phyloP scores from a whole-genome alignment of 2,113 vertebrate species.

The Apistogramma diplotaenia region DNA sequence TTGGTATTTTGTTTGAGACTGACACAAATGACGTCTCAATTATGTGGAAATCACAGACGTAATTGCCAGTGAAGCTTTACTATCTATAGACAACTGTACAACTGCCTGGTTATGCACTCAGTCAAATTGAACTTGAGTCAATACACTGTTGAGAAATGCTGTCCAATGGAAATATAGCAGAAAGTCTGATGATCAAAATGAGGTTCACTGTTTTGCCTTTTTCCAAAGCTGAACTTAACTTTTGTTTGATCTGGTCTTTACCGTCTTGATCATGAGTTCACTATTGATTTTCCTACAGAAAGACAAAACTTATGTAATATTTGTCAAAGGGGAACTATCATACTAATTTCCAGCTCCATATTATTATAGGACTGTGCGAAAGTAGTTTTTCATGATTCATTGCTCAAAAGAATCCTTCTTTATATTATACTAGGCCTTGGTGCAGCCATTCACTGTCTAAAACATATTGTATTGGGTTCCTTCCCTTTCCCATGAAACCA shows the following conservation, averaged over 20 bases:
- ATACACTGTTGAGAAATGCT: constrained; percentile 18
- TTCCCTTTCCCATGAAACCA: too few relatives aligned
- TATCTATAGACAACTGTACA: constrained; percentile 47
- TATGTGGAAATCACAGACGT: constrained; percentile 40
- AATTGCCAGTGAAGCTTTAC: constrained; percentile 36
- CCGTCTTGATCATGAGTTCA: neutral
- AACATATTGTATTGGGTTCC: neutral
- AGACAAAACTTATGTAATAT: neutral
- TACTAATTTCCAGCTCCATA: neutral
- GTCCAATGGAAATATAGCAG: constrained; percentile 29
- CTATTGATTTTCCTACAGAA: constrained; percentile 25
- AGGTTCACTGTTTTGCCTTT: neutral
- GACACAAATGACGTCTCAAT: constrained; percentile 56
- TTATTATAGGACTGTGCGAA: neutral
- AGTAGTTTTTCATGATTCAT: neutral
- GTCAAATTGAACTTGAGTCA: constrained; percentile 3
- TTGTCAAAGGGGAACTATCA: neutral
- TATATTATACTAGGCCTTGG: neutral
- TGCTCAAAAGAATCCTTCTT: neutral
- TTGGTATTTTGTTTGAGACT: constrained; percentile 37
- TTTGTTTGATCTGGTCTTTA: constrained; percentile 7
- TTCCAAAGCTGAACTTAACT: neutral
- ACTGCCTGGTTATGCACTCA: constrained; percentile 26
- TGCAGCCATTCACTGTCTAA: neutral
- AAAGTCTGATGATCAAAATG: neutral